Percentiles rank a stretch among this genome's conserved stretches.
These are phyloP conservation scores for Kryphioiulus occultus DNA, from an alignment of 2,888 invertebrate species.

Conservation along the genomic window DNA sequence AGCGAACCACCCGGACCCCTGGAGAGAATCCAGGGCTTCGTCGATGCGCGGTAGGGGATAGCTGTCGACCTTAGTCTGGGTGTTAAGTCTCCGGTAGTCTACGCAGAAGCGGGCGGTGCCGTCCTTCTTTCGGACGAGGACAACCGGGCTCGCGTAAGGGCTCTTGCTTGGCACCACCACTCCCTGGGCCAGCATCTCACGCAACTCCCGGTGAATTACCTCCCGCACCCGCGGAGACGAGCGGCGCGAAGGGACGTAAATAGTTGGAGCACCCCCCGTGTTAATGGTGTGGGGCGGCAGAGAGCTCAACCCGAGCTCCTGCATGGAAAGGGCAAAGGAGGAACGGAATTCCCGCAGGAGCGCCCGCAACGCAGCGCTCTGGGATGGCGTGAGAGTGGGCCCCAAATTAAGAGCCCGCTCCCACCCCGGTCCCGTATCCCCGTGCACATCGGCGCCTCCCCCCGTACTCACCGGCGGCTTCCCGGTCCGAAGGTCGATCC, in stretches of 20 bases:
- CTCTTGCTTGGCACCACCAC: neutral
- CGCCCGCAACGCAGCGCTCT: too few relatives aligned
- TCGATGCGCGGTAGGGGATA: neutral
- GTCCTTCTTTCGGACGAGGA: neutral
- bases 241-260: neutral
- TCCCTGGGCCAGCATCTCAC: neutral
- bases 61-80: neutral
- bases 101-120: neutral
- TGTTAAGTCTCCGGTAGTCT: neutral
- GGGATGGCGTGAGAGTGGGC: too few relatives aligned
- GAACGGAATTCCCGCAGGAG: too few relatives aligned
- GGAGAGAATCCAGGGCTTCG: neutral
- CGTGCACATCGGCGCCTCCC: too few relatives aligned
- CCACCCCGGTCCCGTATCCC: too few relatives aligned
- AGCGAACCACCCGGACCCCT: neutral
- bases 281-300: neutral
- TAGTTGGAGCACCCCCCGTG: neutral
- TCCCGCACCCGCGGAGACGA: neutral
- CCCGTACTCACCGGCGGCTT: too few relatives aligned
- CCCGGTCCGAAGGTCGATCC: too few relatives aligned
- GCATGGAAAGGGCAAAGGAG: neutral
- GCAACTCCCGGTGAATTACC: neutral
- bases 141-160: neutral
- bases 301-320: neutral
- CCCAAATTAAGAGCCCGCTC: too few relatives aligned